Base-by-base conservation (phyloP, 2,888 invertebrate genomes). In the Eristalis pertinax region DNA sequence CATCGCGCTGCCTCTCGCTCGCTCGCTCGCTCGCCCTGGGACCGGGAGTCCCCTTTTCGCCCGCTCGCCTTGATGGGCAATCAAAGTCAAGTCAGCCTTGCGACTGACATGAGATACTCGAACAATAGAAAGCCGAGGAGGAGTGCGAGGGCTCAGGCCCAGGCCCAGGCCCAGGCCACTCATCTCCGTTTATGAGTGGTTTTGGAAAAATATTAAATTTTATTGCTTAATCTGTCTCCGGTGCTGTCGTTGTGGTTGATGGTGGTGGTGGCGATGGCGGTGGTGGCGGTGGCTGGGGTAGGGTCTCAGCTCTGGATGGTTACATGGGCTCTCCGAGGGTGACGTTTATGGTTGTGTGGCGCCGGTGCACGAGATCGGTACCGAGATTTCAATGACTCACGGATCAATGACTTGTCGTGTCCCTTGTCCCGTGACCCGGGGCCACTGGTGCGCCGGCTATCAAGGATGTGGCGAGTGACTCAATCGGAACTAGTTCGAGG, bases 141-240 rank as follows among this genome's bases (percentile, higher is more conserved):
- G 60, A 60, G 77, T 78, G 70, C 69, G 69, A 78, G 78, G 50
- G 70, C n/a, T n/a, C n/a, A n/a, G n/a, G n/a, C n/a, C n/a, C n/a
- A n/a, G n/a, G n/a, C n/a, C n/a, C n/a, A n/a, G 26, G 2, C 32
- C 60, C 13, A 10, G 43, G 35, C 50, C 76, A 72, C 69, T 79
- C 84, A 87, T 74, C 74, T 26, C 62, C 68, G 32, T 84, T 79
- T 72, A 75, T 75, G 70, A 79, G 68, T 69, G 26, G 74, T 78
- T 78, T 86, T 86, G 29, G 32, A 62, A 75, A 86, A 86, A 86
- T 86, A 86, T 86, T 86, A 75, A 83, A 83, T 85, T 86, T 86
- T 86, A 86, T 86, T 83, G 22, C 86, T 86, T 83, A 86, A 86
- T 83, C 77, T 58, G 72, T 77, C 43, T 64, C 43, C 22, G 63